A percentile compares a stretch with the other conserved stretches of the same genome.
Conservation (phyloP, 2,888 invertebrate species). For the Drosophila cyrtoloma region DNA sequence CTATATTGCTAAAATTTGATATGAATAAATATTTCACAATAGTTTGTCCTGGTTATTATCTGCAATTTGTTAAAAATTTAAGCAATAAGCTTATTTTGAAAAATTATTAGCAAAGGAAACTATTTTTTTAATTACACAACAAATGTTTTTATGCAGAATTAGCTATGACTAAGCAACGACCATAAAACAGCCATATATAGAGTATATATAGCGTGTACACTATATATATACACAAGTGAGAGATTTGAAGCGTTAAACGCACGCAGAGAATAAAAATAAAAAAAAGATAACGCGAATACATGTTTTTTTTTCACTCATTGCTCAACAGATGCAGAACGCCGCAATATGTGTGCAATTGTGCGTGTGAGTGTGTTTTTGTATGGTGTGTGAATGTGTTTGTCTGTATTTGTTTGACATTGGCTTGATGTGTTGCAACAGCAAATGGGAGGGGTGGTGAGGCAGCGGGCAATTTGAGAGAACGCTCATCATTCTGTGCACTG, state of each 20-base stretch:
- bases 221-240: conserved; percentile 10
- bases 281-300: conserved; percentile 27
- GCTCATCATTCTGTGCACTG: conserved; percentile 36
- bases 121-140: neutral
- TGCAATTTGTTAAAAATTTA: neutral
- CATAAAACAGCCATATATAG: conserved; percentile 36
- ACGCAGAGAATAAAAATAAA: conserved; percentile 3
- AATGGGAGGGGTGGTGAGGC: neutral
- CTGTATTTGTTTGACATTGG: conserved; percentile 59
- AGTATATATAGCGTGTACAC: neutral
- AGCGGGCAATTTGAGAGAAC: conserved; percentile 9
- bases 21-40: neutral
- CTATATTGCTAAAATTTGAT: neutral
- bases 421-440: conserved; percentile 49
- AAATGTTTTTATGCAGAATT: neutral
- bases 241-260: conserved; percentile 31
- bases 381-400: conserved; percentile 1
- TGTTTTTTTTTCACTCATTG: conserved; percentile 20
- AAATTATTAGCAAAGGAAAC: neutral
- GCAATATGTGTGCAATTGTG: conserved; percentile 16
- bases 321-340: conserved; percentile 43
- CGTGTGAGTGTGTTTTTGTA: neutral
- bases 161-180: conserved; percentile 15
- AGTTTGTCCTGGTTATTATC: neutral
- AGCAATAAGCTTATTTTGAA: neutral